Base-by-base conservation (phyloP, 2,888 invertebrate species). In the Agonopterix arenella region DNA sequence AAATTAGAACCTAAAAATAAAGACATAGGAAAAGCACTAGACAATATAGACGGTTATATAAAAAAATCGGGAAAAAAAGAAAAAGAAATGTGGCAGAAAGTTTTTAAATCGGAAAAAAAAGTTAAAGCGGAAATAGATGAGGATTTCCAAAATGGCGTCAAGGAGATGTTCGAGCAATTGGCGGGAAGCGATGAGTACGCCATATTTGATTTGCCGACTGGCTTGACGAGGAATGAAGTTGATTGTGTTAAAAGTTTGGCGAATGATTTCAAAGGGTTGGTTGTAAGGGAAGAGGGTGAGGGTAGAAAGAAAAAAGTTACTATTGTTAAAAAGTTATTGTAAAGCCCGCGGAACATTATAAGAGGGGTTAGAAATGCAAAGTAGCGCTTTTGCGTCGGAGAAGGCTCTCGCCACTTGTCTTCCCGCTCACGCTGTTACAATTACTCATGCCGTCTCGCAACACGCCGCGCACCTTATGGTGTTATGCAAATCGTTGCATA, bases 1-100 rank as follows among this genome's bases (percentile, higher is more conserved):
- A 83, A 80, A 65, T 50, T 89, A 0, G 86, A 89, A 47, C 89
- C 88, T 0, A 83, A 73, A 48, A 89, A 89, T 47, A 73, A 68
- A 52, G 89, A 88, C 48, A 84, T 89, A 0, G 88, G 84, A 2
- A 59, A 61, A 46, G 65, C 77, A 0, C 48, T 89, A 9, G 64
- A 77, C 0, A 62, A 72, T 5, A 55, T 86, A 18, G 84, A 89
- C 41, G 56, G 49, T 0, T 70, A 69, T 47, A 54, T 62, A 1
- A 75, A 74, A 64, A 60, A 57, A 1, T 70, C 76, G 0, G 60
- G 60, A 0, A 56, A 56, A 1, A 58, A 64, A 2, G 88, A 84
- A 44, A 81, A 77, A 48, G 54, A 59, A 2, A 68, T 89, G 66
- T 89, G 89, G 84, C 73, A 73, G 55, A 77, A 65, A 18, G 85